These are phyloP conservation scores for Drosophila imparisetae DNA, from an alignment of 2,888 invertebrate species.

Conservation along the genomic window DNA sequence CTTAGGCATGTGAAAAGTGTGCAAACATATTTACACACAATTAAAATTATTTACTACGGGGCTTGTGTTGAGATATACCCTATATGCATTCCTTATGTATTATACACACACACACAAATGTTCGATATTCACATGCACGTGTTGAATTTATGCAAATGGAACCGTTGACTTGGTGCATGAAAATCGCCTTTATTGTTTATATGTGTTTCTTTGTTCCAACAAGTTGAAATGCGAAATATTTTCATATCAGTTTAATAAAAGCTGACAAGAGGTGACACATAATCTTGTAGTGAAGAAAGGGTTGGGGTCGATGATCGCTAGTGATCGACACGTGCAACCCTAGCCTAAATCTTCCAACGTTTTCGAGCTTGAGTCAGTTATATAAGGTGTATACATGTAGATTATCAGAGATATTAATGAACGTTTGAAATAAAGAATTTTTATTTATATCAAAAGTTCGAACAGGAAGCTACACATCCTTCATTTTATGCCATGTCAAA, in stretches of 20 bases:
- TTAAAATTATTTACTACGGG: neutral
- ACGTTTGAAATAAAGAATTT: neutral
- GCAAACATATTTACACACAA: slow-evolving; percentile 4
- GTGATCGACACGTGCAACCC: neutral
- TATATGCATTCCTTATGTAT: neutral
- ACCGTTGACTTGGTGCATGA: neutral
- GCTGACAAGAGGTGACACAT: neutral
- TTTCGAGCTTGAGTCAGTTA: neutral
- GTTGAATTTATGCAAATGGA: neutral
- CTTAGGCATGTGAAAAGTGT: slow-evolving; percentile 19
- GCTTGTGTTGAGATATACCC: neutral
- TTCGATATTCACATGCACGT: neutral
- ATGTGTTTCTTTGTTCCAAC: neutral
- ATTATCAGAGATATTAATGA: neutral
- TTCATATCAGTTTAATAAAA: neutral
- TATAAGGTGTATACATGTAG: neutral
- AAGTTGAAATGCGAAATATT: neutral
- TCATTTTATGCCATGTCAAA: neutral
- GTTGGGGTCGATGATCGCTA: neutral
- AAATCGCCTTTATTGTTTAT: neutral
- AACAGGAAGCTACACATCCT: neutral
- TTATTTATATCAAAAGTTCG: neutral
- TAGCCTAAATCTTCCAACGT: neutral
- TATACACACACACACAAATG: neutral
- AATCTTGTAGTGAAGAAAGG: neutral